Evolutionary conservation across 2,888 invertebrate genomes (phyloP).

Genomic region (Tethea ocularis): DNA sequence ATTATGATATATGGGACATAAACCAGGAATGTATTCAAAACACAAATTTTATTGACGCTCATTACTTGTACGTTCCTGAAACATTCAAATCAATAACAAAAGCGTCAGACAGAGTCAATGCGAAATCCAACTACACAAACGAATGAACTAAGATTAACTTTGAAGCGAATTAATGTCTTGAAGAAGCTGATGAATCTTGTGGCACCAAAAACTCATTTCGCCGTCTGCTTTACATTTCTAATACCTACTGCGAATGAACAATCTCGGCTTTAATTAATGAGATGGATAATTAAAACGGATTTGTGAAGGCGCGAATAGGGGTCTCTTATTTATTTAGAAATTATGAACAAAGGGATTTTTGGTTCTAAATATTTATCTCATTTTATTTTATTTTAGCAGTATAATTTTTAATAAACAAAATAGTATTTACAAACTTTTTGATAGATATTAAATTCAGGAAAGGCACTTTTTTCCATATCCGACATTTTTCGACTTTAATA

Average conservation of each 20-base stretch:
- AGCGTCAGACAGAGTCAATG: background rate
- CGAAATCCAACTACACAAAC: slow-evolving; percentile 5
- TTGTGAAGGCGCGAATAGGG: slow-evolving; percentile 43
- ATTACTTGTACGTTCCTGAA: background rate
- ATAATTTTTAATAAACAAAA: too few relatives aligned
- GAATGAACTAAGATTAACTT: slow-evolving; percentile 16
- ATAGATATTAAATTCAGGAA: background rate
- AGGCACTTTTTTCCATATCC: background rate
- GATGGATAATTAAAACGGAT: slow-evolving; percentile 62
- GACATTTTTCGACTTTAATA: background rate
- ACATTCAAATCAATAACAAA: background rate
- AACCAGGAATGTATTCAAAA: background rate
- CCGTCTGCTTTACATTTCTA: slow-evolving; percentile 72
- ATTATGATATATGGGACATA: too few relatives aligned
- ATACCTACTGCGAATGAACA: slow-evolving; percentile 50
- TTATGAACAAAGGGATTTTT: background rate
- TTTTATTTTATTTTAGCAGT: too few relatives aligned
- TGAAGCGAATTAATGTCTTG: slow-evolving; percentile 52
- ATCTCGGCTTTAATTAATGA: slow-evolving; percentile 67
- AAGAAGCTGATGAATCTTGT: slow-evolving; percentile 49
- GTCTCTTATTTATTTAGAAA: slow-evolving; percentile 11
- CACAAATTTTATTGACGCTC: background rate
- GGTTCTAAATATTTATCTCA: background rate
- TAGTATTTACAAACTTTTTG: too few relatives aligned
- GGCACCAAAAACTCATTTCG: slow-evolving; percentile 66